Percentiles rank a stretch among this genome's conserved stretches.
Evolutionary conservation across 2,113 vertebrate species (phyloP).

Genomic region (Psittacus erithacus): DNA sequence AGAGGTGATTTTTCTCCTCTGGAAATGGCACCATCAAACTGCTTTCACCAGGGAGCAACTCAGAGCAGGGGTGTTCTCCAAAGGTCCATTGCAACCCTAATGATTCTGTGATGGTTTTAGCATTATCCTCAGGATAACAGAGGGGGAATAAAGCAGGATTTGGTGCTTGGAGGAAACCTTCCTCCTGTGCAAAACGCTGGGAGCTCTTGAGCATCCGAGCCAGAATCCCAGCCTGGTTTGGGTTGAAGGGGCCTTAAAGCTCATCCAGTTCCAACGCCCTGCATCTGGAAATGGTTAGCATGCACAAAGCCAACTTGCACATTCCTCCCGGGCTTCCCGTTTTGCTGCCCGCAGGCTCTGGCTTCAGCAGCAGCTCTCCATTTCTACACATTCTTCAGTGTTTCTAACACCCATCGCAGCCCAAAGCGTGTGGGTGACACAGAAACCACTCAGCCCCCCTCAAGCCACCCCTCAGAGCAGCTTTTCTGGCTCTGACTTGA

Average conservation of each 20-base stretch:
- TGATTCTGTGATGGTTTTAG: neutral
- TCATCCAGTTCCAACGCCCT: neutral
- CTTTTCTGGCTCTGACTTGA: neutral
- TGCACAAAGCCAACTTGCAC: neutral
- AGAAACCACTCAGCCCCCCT: neutral
- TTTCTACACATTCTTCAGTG: rapidly evolving
- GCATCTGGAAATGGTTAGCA: neutral
- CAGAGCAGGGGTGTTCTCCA: rapidly evolving
- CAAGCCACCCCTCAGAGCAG: neutral
- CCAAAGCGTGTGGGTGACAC: neutral
- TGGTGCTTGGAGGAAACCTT: neutral
- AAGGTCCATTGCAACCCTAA: neutral
- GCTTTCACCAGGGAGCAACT: neutral
- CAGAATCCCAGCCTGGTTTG: rapidly evolving
- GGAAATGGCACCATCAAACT: neutral
- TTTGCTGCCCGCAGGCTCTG: neutral
- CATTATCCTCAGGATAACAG: neutral
- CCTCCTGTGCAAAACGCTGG: rapidly evolving
- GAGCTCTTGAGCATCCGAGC: neutral
- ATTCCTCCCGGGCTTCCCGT: neutral
- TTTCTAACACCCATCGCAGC: rapidly evolving
- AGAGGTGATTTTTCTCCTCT: neutral
- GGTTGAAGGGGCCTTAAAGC: neutral
- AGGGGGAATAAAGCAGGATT: neutral
- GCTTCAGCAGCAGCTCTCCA: rapidly evolving